Evolutionary conservation across 2,797 vertebrate species (phyloP).

Genomic region (Myripristis murdjan): DNA sequence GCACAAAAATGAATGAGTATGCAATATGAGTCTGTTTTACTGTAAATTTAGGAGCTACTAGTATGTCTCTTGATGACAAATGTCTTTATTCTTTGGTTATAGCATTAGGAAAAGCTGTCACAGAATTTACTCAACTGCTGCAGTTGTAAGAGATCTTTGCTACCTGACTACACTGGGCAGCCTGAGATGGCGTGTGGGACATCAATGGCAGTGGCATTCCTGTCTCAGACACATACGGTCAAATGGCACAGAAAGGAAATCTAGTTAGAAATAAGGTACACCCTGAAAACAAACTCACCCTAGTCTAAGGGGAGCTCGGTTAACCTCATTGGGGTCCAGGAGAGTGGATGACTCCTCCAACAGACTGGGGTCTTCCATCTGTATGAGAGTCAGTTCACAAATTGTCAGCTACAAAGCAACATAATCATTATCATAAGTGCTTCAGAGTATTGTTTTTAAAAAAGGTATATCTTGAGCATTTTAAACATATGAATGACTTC

Average conservation of each 20-base stretch:
- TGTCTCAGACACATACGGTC: slow-evolving; percentile 29
- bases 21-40: background rate
- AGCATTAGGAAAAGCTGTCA: background rate
- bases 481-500: background rate
- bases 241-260: slow-evolving; percentile 19
- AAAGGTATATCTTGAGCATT: background rate
- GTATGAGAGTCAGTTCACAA: slow-evolving; percentile 56
- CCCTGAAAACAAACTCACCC: slow-evolving; percentile 84
- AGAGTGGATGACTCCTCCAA: slow-evolving; percentile 94
- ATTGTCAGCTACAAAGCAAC: slow-evolving; percentile 20
- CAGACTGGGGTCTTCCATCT: slow-evolving; percentile 99
- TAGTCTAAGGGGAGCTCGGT: slow-evolving; percentile 91
- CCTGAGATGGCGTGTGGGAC: slow-evolving; percentile 40
- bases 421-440: background rate
- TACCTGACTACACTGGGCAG: slow-evolving; percentile 3
- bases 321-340: slow-evolving; percentile 92
- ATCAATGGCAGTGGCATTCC: slow-evolving; percentile 7
- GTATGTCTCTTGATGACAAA: too few relatives aligned
- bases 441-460: background rate
- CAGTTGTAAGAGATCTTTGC: slow-evolving; percentile 5
- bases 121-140: background rate
- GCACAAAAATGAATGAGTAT: background rate
- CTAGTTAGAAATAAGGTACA: background rate
- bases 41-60: background rate
- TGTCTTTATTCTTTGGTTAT: background rate